Evolutionary conservation across 2,888 invertebrate genomes (phyloP), one percentile per base, ranked within the genome.

Genomic region (Rhingia rostrata): DNA sequence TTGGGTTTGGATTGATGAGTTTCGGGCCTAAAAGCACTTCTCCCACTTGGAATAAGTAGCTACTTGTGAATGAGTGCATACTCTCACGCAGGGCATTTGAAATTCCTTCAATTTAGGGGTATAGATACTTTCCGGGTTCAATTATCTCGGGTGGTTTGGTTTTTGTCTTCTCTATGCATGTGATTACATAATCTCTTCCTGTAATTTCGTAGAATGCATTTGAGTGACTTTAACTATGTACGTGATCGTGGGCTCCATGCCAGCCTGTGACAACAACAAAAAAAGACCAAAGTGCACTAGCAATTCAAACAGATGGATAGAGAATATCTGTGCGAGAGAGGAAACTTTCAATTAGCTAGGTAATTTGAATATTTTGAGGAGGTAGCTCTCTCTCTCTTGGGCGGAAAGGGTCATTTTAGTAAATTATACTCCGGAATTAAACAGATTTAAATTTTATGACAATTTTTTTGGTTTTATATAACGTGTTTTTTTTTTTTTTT

Each of bases 401-500:
- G 61, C 54, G 72, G 72, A 73, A 37, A 33, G 47, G 54, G 39
- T 63, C 7, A 32, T 37, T 72, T 72, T 9, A 45, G 33, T 39
- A 63, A 54, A 63, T 60, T 70, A 45, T 61, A 5, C 35, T 33
- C 6, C 9, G 33, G 37, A 22, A n/a, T 9, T 32, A 10, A 10
- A 22, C 12, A 30, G 41, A 32, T 37, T 37, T 37, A 32, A 45
- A 22, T 22, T 5, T 37, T 35, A 10, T 6, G 7, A 6, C 10
- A 49, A 60, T 33, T 45, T 35, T 35, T 47, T 60, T 43, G 22
- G 67, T 41, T 22, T 22, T 22, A 22, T 22, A 22, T 22, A 22
- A 22, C 22, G 22, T 22, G 22, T 22, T 22, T 22, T 45, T 87
- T 88, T 14, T 66, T 88, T 88, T 87, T 67, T 86, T 88, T 89